These are phyloP conservation scores for Telmatochromis sp. DNA, from an alignment of 2,113 vertebrate species.

Conservation along the genomic window DNA sequence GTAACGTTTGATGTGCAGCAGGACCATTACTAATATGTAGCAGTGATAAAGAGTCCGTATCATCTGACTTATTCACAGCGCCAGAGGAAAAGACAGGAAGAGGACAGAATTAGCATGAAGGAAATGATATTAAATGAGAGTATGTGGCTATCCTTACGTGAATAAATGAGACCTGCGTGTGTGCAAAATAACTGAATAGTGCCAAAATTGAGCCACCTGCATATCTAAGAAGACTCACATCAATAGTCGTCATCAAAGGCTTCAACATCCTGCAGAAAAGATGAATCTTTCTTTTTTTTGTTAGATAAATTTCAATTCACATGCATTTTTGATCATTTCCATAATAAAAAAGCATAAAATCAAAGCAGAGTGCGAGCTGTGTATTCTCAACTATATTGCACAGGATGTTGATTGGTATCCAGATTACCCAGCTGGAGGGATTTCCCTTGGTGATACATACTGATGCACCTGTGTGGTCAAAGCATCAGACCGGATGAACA, in stretches of 20 bases:
- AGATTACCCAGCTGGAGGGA: neutral
- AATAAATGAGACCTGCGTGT: neutral
- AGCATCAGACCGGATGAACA: neutral
- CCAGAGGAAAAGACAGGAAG: neutral
- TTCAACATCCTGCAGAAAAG: neutral
- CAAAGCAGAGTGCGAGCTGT: neutral
- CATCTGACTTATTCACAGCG: neutral
- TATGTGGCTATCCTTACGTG: neutral
- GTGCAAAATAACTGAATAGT: neutral
- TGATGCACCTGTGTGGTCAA: neutral
- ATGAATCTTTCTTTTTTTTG: neutral
- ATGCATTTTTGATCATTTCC: slow-evolving; percentile 5
- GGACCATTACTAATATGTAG: neutral
- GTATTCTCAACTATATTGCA: neutral
- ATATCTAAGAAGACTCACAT: neutral
- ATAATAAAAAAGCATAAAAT: neutral
- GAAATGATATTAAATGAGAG: neutral
- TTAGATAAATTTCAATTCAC: neutral
- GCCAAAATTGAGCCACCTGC: neutral
- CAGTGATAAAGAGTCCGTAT: neutral
- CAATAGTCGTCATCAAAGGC: neutral
- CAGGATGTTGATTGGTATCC: neutral
- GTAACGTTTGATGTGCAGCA: neutral
- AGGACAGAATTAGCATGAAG: neutral
- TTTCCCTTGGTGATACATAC: neutral